Conservation (phyloP, 2,888 invertebrate genomes). For the Synanthedon vespiformis region DNA sequence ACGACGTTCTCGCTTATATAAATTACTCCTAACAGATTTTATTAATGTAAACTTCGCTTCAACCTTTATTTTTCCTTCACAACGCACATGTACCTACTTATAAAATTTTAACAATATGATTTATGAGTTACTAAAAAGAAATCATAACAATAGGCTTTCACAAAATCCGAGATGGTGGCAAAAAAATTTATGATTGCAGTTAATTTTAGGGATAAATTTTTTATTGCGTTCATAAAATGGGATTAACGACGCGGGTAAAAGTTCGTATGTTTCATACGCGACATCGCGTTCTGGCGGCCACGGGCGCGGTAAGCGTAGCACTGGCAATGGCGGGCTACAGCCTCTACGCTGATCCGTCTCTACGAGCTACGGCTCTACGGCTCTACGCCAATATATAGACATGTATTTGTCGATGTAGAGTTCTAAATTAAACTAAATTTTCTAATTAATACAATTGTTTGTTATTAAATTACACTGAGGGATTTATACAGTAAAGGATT, state of each 20-base stretch:
- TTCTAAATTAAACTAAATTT: too few relatives aligned
- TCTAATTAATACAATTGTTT: too few relatives aligned
- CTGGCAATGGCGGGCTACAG: constrained; percentile 26
- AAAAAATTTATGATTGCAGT: constrained; percentile 4
- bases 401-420: too few relatives aligned
- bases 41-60: neutral
- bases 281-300: constrained; percentile 23
- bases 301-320: constrained; percentile 41
- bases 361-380: constrained; percentile 12
- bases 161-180: neutral
- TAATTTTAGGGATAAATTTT: constrained; percentile 12
- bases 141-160: neutral
- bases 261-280: constrained; percentile 17
- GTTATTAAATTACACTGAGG: too few relatives aligned
- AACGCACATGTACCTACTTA: neutral
- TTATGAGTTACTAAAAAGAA: neutral
- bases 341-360: constrained; percentile 4
- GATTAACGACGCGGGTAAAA: constrained; percentile 43
- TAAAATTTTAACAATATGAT: neutral
- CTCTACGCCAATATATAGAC: constrained; percentile 14
- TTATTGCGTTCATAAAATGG: constrained; percentile 45
- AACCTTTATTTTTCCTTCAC: neutral
- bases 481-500: too few relatives aligned
- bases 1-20: neutral
- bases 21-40: constrained; percentile 3